Evolutionary conservation across 1,140 invertebrate species (phyloP), one percentile per base, ranked within the genome.

Genomic region (Drosophila sp.): DNA sequence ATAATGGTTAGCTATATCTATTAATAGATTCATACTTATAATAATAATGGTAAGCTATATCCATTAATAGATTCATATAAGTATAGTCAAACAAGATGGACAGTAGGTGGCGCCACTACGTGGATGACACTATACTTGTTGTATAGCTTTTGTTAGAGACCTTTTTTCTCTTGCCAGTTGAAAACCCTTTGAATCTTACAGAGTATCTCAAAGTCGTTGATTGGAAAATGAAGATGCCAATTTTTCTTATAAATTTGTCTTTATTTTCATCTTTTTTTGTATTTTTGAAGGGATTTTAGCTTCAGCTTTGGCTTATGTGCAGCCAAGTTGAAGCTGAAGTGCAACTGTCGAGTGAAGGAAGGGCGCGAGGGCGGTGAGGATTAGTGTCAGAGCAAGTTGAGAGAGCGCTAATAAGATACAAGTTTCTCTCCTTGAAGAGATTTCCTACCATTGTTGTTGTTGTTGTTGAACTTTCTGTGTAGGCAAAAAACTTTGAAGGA

Each of bases 341-440:
- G 79, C 65, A 81, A 50, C 44, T 50, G 44, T 58, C 56, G 27
- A 56, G 29, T 23, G 32, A 58, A 35, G 17, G 65, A 65, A 41
- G 25, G 27, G 47, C 50, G 58, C 35, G 64, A 40, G 29, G 62
- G 60, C 7, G 41, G 35, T 32, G 61, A 61, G 72, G 76, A 76
- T 86, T 86, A 86, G 80, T 86, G 83, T 83, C 83, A 87, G 70
- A 35, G 60, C 66, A 70, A 76, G 77, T 86, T 73, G 66, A 70
- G 56, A 60, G 73, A 66, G 83, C 83, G 79, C 82, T 86, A 86
- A 86, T 86, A 87, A 86, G 82, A 82, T 69, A 77, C 75, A 70
- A 77, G 57, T 54, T 60, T 67, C 55, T 64, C 69, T 69, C 57
- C 63, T 47, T 50, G 11, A 41, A 65, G 40, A 62, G 66, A 66